Evolutionary conservation across 2,888 invertebrate genomes (phyloP).

Genomic region (Vandiemenella viatica): DNA sequence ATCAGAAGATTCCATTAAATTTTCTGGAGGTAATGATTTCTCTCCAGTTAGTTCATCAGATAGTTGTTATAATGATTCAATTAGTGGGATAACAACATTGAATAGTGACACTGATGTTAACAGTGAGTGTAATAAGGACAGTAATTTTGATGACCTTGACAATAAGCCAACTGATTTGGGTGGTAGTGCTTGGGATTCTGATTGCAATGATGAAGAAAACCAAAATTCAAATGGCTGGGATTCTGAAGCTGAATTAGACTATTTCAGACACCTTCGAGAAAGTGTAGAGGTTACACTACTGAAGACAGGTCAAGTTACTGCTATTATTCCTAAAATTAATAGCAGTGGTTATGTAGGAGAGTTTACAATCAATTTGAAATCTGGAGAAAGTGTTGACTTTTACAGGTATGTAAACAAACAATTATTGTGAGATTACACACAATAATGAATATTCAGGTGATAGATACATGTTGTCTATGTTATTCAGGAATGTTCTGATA

Average conservation of each 20-base stretch:
- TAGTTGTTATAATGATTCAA: slow-evolving; percentile 12
- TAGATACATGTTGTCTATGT: too few species aligned
- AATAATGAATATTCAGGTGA: too few species aligned
- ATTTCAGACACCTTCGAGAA: slow-evolving; percentile 5
- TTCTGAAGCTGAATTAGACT: slow-evolving; percentile 4
- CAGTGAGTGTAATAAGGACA: not conserved
- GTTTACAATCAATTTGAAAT: slow-evolving; percentile 8
- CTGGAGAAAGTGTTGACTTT: not conserved
- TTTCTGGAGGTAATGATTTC: slow-evolving; percentile 5
- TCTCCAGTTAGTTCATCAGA: slow-evolving; percentile 6
- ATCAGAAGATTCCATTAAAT: slow-evolving; percentile 16
- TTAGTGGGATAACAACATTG: slow-evolving; percentile 9
- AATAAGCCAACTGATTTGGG: slow-evolving; percentile 3
- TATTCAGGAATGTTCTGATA: too few species aligned
- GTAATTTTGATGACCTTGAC: slow-evolving; percentile 1
- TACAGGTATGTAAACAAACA: slow-evolving; percentile 6
- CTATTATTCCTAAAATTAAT: slow-evolving; percentile 10
- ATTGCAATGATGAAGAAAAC: too few species aligned
- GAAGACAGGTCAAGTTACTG: slow-evolving; percentile 4
- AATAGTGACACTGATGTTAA: slow-evolving; percentile 6
- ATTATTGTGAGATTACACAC: too few species aligned
- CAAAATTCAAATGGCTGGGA: too few species aligned
- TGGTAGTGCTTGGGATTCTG: too few species aligned
- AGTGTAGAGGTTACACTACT: slow-evolving; percentile 5
- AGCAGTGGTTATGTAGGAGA: slow-evolving; percentile 6